These are phyloP conservation scores for Probosciger aterrimus DNA, from an alignment of 2,113 vertebrate genomes.

Conservation along the genomic window DNA sequence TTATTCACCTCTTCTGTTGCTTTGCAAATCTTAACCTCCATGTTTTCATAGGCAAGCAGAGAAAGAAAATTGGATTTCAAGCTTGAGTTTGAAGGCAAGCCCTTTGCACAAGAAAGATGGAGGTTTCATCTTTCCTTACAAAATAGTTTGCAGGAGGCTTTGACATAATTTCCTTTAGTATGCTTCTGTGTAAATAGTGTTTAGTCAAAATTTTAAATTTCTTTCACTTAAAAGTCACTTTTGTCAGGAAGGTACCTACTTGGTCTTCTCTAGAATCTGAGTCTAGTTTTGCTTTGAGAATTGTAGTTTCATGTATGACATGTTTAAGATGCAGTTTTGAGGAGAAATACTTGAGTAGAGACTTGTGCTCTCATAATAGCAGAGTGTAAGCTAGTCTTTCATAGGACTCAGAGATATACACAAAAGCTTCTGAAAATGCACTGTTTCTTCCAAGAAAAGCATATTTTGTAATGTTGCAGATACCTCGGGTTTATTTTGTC, in stretches of 20 bases:
- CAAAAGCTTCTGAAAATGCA: not conserved
- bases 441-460: not conserved
- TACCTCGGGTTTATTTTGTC: not conserved
- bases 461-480: not conserved
- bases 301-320: not conserved
- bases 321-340: not conserved
- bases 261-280: not conserved
- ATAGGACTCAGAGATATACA: not conserved
- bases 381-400: not conserved
- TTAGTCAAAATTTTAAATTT: not conserved
- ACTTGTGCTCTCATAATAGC: not conserved
- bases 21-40: not conserved
- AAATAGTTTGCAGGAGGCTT: not conserved
- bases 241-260: accelerated
- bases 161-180: not conserved
- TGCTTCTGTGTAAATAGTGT: not conserved
- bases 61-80: not conserved
- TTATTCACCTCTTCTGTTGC: not conserved
- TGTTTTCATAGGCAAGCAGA: not conserved
- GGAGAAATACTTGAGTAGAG: not conserved
- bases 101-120: not conserved
- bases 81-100: not conserved
- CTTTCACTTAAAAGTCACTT: not conserved
- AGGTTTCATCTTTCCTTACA: not conserved
- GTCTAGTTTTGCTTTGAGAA: not conserved